phyloP scores from a whole-genome alignment of 2,888 invertebrate species.

The Platycnemis pennipes region DNA sequence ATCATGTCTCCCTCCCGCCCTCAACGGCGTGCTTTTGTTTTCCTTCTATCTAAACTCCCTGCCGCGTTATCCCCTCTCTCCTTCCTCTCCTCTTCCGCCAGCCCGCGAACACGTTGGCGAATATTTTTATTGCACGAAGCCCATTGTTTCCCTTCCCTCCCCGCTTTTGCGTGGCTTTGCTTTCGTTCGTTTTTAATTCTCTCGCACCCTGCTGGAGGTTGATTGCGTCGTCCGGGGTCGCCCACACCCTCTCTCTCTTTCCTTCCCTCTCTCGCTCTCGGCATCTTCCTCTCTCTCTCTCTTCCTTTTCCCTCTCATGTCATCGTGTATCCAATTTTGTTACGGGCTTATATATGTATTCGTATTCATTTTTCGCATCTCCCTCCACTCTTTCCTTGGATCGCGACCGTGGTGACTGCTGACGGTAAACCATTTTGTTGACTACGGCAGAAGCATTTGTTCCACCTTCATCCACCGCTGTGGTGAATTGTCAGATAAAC shows the following conservation, averaged over 20 bases:
- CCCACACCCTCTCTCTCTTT: not conserved
- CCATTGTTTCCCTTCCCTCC: not conserved
- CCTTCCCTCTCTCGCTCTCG: not conserved
- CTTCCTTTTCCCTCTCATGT: not conserved
- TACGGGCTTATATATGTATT: too few relatives aligned
- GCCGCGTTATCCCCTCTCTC: not conserved
- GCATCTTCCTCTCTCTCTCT: not conserved
- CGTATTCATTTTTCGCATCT: too few relatives aligned
- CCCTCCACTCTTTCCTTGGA: not conserved
- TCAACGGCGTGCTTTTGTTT: not conserved
- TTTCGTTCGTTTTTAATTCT: not conserved
- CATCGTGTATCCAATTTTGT: too few relatives aligned
- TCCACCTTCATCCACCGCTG: not conserved
- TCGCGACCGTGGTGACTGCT: not conserved
- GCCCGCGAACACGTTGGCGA: not conserved
- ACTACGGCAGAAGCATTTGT: not conserved
- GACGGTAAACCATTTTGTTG: not conserved
- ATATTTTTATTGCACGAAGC: not conserved
- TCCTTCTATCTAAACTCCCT: not conserved
- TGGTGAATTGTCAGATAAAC: not conserved
- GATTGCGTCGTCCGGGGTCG: constrained; percentile 17
- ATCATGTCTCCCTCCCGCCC: not conserved
- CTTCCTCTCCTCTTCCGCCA: not conserved
- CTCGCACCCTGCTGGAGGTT: not conserved
- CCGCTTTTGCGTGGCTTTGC: not conserved